A percentile compares a stretch with the other conserved stretches of the same genome.
phyloP scores from a whole-genome alignment of 1,140 invertebrate species.

The Dryas iulia region DNA sequence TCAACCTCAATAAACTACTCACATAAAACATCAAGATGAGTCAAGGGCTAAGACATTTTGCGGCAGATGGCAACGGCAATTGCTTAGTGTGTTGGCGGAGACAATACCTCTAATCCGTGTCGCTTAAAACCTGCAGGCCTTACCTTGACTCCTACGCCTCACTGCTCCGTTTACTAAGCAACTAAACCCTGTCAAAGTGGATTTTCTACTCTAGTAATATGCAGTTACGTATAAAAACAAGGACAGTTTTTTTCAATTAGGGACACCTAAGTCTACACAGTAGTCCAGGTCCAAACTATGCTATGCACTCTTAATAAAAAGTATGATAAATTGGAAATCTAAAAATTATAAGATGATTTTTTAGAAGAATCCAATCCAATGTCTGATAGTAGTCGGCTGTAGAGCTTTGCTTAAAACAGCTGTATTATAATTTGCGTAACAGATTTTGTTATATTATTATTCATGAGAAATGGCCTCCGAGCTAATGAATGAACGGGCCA shows the following conservation, averaged over 20 bases:
- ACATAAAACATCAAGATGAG: conserved; percentile 41
- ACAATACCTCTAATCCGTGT: conserved; percentile 64
- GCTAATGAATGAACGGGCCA: conserved; percentile 75
- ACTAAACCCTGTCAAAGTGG: conserved; percentile 26
- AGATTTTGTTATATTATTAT: conserved; percentile 72
- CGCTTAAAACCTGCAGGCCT: conserved; percentile 67
- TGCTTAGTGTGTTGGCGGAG: conserved; percentile 66
- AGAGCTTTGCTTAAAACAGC: conserved; percentile 14
- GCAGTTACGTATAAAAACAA: neutral
- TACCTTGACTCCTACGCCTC: conserved; percentile 76
- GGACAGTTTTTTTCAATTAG: too few relatives aligned
- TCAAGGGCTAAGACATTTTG: conserved; percentile 34
- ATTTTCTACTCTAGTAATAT: conserved; percentile 10
- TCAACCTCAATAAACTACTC: neutral
- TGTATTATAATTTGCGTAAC: conserved; percentile 52
- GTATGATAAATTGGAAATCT: neutral
- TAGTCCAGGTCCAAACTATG: too few relatives aligned
- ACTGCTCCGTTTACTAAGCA: conserved; percentile 61
- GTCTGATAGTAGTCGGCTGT: neutral
- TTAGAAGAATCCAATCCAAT: neutral
- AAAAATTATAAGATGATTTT: too few relatives aligned
- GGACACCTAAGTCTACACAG: too few relatives aligned
- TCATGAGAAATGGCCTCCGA: conserved; percentile 72
- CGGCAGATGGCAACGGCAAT: conserved; percentile 52
- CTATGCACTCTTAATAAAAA: neutral